Conservation (phyloP, 2,888 invertebrate genomes). For the Yponomeuta sedellus region DNA sequence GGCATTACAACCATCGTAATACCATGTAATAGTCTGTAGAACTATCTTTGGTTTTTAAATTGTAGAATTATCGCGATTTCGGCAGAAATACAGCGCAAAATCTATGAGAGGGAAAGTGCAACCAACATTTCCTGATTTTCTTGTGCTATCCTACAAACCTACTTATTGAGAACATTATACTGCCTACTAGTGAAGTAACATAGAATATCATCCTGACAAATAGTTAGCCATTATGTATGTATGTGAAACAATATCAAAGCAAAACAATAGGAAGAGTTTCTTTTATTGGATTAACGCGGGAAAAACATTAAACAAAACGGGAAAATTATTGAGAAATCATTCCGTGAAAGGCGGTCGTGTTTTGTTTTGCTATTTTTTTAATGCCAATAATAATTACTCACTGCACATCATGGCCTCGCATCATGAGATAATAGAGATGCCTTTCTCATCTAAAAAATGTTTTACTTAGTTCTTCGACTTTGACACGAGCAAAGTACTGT, state of each 20-base stretch:
- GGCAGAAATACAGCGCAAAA: background rate
- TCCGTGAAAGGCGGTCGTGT: conserved; percentile 16
- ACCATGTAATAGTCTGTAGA: conserved; percentile 2
- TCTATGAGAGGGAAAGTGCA: no score
- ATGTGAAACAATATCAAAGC: background rate
- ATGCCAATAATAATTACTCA: conserved; percentile 6
- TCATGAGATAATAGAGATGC: conserved; percentile 9
- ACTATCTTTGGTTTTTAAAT: conserved; percentile 7
- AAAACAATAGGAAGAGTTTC: background rate
- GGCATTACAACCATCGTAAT: background rate
- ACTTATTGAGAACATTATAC: no score
- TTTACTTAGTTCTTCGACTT: conserved; percentile 15
- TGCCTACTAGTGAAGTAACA: background rate
- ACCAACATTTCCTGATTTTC: no score
- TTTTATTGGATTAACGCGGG: background rate
- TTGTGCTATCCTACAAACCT: no score
- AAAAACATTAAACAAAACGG: conserved; percentile 7
- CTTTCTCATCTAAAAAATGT: conserved; percentile 15
- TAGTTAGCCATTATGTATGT: background rate
- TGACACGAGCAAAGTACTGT: conserved; percentile 7
- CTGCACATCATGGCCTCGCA: background rate
- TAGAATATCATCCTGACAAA: background rate
- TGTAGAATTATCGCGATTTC: background rate
- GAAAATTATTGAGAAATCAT: conserved; percentile 16
- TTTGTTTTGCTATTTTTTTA: background rate